Evolutionary conservation across 1,140 invertebrate genomes (phyloP), one percentile per base, ranked within the genome.

Genomic region (Micrasema minimum): DNA sequence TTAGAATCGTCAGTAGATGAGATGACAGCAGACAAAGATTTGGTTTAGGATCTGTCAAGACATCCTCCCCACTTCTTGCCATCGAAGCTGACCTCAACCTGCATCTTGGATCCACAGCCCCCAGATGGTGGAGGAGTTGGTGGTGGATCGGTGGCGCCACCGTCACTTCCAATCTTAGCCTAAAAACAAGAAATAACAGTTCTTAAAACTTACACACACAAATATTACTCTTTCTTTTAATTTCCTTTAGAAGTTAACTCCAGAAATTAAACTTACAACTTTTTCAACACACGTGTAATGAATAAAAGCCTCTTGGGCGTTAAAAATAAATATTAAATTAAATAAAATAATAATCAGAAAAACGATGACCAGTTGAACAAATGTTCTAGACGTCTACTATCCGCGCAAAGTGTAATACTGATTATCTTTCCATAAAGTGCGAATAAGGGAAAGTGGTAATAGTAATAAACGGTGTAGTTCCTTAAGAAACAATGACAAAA

Each of bases 121-220:
- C 53, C 23, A 35, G 20, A 26, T 11, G 46, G 46, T 10, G 16
- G 7, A 20, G 16, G 16, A 20, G 51, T 37, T n/a, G 51, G 23
- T 6, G 1, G 23, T n/a, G 50, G 50, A 12, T 53, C 50, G 2
- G 12, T 26, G 3, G 50, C 10, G 10, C 20, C 31, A 5, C 5
- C 26, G 6, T 16, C 38, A 43, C 18, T 41, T 18, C 41, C 46
- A 11, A 71, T 12, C 37, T 46, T 57, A n/a, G 70, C 66, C 70
- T 72, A 35, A 55, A 66, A 66, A 31, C 20, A 18, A 64, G 38
- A n/a, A n/a, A n/a, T 5, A 38, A 6, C 5, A 6, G 37, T 38
- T 6, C 37, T 38, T 5, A 38, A 38, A 38, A 6, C 1, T 41
- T 41, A n/a, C 38, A 41, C 37, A 6, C 14, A 41, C 38, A 2